Evolutionary conservation across 2,888 invertebrate species (phyloP).

Genomic region (Drosophila suboccidentalis): DNA sequence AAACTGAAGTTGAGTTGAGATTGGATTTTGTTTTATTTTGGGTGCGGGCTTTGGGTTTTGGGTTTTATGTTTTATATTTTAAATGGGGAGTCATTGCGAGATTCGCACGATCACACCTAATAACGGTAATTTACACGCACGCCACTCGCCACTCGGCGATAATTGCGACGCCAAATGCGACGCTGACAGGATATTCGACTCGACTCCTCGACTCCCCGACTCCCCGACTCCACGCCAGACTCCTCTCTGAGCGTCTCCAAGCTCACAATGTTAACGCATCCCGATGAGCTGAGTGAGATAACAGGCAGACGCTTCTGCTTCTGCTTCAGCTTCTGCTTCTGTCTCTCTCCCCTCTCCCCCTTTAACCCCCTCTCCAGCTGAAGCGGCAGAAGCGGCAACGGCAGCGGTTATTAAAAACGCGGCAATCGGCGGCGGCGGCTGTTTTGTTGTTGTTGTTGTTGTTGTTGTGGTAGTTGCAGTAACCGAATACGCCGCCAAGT

Average conservation of each 20-base stretch:
- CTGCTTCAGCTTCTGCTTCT: too few relatives aligned
- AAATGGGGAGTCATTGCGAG: constrained; percentile 36
- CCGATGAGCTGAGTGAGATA: constrained; percentile 78
- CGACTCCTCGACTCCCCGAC: not conserved
- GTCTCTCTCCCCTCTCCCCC: too few relatives aligned
- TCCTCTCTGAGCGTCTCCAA: not conserved
- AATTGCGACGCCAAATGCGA: constrained; percentile 74
- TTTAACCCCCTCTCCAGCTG: constrained; percentile 5
- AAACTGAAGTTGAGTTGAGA: constrained; percentile 31
- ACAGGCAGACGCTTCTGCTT: constrained; percentile 43
- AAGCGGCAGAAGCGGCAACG: constrained; percentile 14
- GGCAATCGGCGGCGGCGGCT: constrained; percentile 47
- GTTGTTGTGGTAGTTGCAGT: constrained; percentile 47
- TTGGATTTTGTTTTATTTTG: not conserved
- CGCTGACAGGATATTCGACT: constrained; percentile 57
- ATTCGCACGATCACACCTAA: constrained; percentile 83
- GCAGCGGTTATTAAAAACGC: constrained; percentile 75
- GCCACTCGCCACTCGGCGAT: constrained; percentile 79
- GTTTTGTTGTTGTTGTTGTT: constrained; percentile 42
- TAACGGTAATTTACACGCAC: constrained; percentile 85
- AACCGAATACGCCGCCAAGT: constrained; percentile 80
- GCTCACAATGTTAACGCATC: constrained; percentile 42
- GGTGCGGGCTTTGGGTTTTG: not conserved
- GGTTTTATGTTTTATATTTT: constrained; percentile 8
- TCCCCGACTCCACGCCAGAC: not conserved